Evolutionary conservation across 2,113 vertebrate species (phyloP), one percentile per base, ranked within the genome.

Genomic region (Cryptomyrus ogoouensis): DNA sequence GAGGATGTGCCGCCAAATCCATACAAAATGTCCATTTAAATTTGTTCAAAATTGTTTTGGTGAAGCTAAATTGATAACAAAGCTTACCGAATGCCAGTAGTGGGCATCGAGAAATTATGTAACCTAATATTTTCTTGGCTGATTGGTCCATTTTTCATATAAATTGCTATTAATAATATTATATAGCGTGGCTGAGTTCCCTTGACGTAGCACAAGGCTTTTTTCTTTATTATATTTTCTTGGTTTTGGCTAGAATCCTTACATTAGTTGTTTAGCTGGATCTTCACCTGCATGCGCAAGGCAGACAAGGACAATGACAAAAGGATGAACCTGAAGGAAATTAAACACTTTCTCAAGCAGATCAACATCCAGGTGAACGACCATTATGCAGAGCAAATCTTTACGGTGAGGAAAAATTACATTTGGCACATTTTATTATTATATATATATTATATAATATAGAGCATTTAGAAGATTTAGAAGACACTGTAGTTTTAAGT

Each of bases 221-320:
- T 66, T 66, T 66, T 13, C 9, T 12, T 27, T 27, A 66, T 66
- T 66, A 62, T 10, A 49, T 86, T 4, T 21, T 88, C 3, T 88
- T 62, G 19, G 4, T 91, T 92, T 92, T 66, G 62, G 24, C 62
- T 92, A 74, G 87, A 91, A 91, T 95, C 96, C 97, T 99, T 97
- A 97, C 92, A 95, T 95, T 92, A 53, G 19, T 80, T 46, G 5
- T 31, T 89, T 92, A 99, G 98, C 94, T 99, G 98, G 98, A 97
- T 99, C 87, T 96, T 98, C 89, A 96, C 95, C 87, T 98, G 98
- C 93, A 96, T 99, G 93, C 90, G 96, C 6, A 99, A 99, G 92
- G 98, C 98, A 10, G 98, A 99, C 93, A 98, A 98, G 91, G 98
- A 99, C 89, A 94, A 95, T 1, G 98, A 99, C 95, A 98, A 98